phyloP scores from a whole-genome alignment of 2,888 invertebrate genomes.

The Atrina japonica region DNA sequence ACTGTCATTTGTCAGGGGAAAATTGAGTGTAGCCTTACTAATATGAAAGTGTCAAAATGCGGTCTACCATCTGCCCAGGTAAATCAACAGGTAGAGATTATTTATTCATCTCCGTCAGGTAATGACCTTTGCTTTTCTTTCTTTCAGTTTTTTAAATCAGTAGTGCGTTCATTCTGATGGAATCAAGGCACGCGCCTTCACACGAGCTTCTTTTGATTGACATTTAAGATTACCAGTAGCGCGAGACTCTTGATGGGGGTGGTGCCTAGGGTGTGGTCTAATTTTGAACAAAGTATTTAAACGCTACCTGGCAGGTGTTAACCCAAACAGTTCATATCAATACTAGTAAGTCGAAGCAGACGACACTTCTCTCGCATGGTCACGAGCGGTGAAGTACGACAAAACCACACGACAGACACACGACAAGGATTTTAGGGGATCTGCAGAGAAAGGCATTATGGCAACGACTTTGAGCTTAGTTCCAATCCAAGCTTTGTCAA shows the following conservation, averaged over 20 bases:
- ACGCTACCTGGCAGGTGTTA: conserved; percentile 25
- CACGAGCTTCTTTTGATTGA: conserved; percentile 45
- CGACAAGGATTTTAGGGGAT: conserved; percentile 27
- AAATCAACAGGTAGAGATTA: conserved; percentile 27
- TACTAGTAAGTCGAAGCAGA: not conserved
- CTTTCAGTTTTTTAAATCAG: conserved; percentile 17
- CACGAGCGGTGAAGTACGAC: conserved; percentile 34
- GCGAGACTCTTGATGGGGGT: not conserved
- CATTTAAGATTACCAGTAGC: conserved; percentile 18
- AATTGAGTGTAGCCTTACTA: conserved; percentile 26
- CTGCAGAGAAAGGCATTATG: conserved; percentile 44
- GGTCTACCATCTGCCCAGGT: conserved; percentile 18
- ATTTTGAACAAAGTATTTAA: conserved; percentile 23
- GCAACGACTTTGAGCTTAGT: conserved; percentile 63
- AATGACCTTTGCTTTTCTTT: conserved; percentile 7
- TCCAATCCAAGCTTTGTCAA: conserved; percentile 59
- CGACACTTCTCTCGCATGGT: conserved; percentile 15
- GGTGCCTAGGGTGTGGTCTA: conserved; percentile 1
- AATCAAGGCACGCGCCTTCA: conserved; percentile 56
- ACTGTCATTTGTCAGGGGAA: conserved; percentile 26
- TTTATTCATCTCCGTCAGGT: conserved; percentile 10
- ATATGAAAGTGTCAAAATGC: conserved; percentile 23
- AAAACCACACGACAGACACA: conserved; percentile 36
- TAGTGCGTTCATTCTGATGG: conserved; percentile 9
- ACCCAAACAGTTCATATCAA: conserved; percentile 19